These are phyloP conservation scores for Zaprionus camerounensis DNA, from an alignment of 1,140 invertebrate species.

Conservation along the genomic window DNA sequence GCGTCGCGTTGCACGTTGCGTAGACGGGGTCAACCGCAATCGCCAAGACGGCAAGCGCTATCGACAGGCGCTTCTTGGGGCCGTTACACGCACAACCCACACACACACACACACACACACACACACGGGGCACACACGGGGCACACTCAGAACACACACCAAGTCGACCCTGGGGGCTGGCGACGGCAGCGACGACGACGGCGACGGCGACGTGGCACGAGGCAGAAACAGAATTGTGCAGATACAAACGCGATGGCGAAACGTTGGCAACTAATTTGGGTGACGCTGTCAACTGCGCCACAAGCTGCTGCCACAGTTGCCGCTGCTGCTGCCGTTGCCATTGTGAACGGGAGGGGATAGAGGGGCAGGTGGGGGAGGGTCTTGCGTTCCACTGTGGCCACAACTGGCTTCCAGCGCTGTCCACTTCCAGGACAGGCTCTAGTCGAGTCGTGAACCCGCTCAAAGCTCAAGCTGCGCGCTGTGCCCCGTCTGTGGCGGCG, in stretches of 20 bases:
- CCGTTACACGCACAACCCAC: constrained; percentile 19
- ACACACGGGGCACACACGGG: constrained; percentile 14
- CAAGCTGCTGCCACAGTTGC: constrained; percentile 36
- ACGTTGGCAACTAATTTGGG: constrained; percentile 81
- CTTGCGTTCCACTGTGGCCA: constrained; percentile 44
- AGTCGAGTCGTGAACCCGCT: constrained; percentile 28
- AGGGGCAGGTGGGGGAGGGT: constrained; percentile 6
- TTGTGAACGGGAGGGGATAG: too few relatives aligned
- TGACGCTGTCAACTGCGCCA: constrained; percentile 45
- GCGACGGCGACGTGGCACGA: constrained; percentile 11
- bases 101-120: constrained; percentile 27
- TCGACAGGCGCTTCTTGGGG: background rate
- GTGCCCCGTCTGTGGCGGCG: too few relatives aligned
- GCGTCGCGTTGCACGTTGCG: constrained; percentile 7
- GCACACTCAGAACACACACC: constrained; percentile 40
- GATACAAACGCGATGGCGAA: constrained; percentile 76
- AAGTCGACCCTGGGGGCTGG: constrained; percentile 27
- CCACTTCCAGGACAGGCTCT: background rate
- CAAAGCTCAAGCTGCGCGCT: constrained; percentile 18
- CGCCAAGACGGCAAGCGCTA: background rate
- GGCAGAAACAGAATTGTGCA: constrained; percentile 14
- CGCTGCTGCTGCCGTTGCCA: constrained; percentile 7
- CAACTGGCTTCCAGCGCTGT: constrained; percentile 1
- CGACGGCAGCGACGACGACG: constrained; percentile 3
- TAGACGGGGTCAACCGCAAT: constrained; percentile 1